Conservation (phyloP, 2,113 vertebrate species). For the Hoplias malabaricus region DNA sequence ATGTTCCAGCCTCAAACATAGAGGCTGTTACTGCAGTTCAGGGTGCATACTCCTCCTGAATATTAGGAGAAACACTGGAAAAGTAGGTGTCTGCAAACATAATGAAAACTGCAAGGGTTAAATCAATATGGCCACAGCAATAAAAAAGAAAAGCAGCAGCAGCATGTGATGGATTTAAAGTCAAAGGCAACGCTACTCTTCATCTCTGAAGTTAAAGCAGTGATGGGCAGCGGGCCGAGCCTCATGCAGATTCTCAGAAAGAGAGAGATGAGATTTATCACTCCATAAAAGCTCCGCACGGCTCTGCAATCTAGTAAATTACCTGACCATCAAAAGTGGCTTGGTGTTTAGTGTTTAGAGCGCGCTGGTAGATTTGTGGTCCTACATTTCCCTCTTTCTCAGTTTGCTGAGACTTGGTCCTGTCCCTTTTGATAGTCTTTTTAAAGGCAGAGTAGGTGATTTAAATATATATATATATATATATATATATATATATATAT, state of each 20-base stretch:
- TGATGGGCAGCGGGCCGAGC: conserved; percentile 33
- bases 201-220: conserved; percentile 47
- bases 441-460: too few species aligned
- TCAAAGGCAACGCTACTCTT: conserved; percentile 52
- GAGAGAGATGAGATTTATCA: conserved; percentile 61
- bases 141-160: background rate
- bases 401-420: background rate
- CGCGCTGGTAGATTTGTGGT: conserved; percentile 37
- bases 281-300: conserved; percentile 50
- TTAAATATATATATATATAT: too few species aligned
- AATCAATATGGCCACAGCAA: background rate
- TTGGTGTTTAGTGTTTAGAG: conserved; percentile 28
- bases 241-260: conserved; percentile 25
- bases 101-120: background rate
- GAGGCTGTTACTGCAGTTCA: too few species aligned
- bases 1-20: too few species aligned
- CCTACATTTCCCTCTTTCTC: background rate
- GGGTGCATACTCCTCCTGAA: too few species aligned
- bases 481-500: too few species aligned
- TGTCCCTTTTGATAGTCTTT: background rate
- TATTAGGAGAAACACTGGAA: background rate
- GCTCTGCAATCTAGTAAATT: conserved; percentile 62
- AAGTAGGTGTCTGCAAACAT: background rate
- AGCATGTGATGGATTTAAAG: conserved; percentile 46
- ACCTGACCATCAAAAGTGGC: conserved; percentile 58